Evolutionary conservation across 2,113 vertebrate species (phyloP).

Genomic region (Phainopepla nitens): DNA sequence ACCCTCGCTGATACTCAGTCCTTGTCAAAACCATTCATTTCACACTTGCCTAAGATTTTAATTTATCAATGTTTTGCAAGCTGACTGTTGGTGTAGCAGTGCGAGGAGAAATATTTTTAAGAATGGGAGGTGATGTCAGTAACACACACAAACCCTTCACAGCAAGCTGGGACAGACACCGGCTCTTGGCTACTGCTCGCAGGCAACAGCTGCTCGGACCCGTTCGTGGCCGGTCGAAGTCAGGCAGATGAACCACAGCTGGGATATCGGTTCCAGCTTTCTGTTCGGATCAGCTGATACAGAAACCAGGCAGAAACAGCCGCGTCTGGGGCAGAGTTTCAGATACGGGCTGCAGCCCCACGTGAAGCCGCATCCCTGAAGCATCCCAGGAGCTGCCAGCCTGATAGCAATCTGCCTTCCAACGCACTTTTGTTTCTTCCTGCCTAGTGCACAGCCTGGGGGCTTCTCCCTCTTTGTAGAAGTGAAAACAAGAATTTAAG

Average conservation of each 20-base stretch:
- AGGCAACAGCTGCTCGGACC: background rate
- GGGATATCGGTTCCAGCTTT: background rate
- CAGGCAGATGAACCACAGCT: background rate
- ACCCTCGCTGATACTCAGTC: background rate
- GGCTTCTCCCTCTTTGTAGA: background rate
- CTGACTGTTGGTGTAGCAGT: background rate
- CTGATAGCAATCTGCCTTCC: background rate
- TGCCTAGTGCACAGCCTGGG: too few species aligned
- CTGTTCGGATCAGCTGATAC: background rate
- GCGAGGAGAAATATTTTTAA: background rate
- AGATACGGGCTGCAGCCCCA: fast-evolving
- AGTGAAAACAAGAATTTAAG: background rate
- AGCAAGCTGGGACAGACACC: fast-evolving
- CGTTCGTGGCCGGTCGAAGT: fast-evolving
- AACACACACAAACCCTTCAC: fast-evolving
- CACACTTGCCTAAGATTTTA: background rate
- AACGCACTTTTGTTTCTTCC: background rate
- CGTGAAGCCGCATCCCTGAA: background rate
- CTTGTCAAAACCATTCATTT: fast-evolving
- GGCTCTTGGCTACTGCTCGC: background rate
- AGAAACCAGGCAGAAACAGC: background rate
- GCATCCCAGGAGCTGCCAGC: background rate
- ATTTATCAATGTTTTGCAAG: background rate
- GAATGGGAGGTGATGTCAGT: background rate
- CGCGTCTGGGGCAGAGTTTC: background rate